Percentiles rank a stretch among this genome's conserved stretches.
phyloP scores from a whole-genome alignment of 2,113 vertebrate species.

The Nyctibius bracteatus region DNA sequence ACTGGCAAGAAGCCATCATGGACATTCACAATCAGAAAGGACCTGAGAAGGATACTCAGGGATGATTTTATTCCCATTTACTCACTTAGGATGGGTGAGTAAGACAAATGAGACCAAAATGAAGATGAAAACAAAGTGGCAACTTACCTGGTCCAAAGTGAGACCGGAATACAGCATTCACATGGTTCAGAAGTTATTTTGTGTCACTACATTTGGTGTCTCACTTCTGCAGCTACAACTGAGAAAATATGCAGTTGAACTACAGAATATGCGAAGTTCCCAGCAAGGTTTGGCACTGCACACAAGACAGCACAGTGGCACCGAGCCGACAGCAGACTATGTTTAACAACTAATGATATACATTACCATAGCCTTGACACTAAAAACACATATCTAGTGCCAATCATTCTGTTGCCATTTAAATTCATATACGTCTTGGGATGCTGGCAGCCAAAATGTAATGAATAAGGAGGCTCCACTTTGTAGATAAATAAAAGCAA shows the following conservation, averaged over 20 bases:
- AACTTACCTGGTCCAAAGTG: rapidly evolving
- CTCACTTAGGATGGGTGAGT: neutral
- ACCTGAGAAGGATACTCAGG: neutral
- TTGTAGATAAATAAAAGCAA: conserved; percentile 64
- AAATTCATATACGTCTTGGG: conserved; percentile 47
- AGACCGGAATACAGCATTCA: neutral
- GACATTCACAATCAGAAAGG: neutral
- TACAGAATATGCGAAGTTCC: conserved; percentile 6
- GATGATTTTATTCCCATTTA: neutral
- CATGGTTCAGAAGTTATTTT: neutral
- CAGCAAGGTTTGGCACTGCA: conserved; percentile 49
- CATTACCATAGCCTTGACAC: conserved; percentile 64
- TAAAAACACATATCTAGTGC: conserved; percentile 60
- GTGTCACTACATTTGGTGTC: conserved; percentile 1
- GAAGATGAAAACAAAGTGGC: neutral
- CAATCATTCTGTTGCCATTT: conserved; percentile 62
- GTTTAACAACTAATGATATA: conserved; percentile 70
- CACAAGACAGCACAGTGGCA: conserved; percentile 11
- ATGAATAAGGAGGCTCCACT: conserved; percentile 45
- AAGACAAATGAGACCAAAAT: neutral
- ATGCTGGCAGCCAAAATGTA: conserved; percentile 48
- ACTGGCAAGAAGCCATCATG: neutral
- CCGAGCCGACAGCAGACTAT: conserved; percentile 44
- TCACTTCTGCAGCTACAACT: conserved; percentile 27
- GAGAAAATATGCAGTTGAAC: conserved; percentile 32